Conservation (phyloP, 2,888 invertebrate genomes). For the Charanyca ferruginea region DNA sequence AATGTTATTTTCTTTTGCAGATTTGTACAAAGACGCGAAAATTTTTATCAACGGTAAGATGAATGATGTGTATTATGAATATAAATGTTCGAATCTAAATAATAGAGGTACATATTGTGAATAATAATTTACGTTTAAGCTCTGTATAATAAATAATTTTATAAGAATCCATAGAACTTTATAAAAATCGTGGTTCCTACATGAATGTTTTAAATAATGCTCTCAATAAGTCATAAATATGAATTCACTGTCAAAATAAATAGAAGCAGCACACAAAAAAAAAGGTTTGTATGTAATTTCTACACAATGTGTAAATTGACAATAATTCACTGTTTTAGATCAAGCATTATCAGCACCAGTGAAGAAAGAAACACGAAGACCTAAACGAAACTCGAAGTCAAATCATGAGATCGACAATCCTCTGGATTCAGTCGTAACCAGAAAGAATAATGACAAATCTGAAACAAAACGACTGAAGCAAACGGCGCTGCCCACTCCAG, state of each 20-base stretch:
- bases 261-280: background rate
- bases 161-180: background rate
- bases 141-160: background rate
- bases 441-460: background rate
- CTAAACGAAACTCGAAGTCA: background rate
- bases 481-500: background rate
- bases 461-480: background rate
- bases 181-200: background rate
- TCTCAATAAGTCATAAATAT: background rate
- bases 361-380: background rate
- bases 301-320: background rate
- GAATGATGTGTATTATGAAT: background rate
- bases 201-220: background rate
- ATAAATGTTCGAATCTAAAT: background rate
- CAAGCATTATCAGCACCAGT: background rate
- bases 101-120: background rate
- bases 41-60: background rate
- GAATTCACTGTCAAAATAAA: background rate
- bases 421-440: background rate
- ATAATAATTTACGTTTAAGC: background rate
- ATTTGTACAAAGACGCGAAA: background rate
- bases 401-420: background rate
- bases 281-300: slow-evolving; percentile 1
- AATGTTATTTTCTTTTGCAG: background rate
- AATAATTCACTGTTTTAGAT: background rate